These are phyloP conservation scores for Natator depressus DNA, from an alignment of 2,113 vertebrate genomes.

Conservation along the genomic window DNA sequence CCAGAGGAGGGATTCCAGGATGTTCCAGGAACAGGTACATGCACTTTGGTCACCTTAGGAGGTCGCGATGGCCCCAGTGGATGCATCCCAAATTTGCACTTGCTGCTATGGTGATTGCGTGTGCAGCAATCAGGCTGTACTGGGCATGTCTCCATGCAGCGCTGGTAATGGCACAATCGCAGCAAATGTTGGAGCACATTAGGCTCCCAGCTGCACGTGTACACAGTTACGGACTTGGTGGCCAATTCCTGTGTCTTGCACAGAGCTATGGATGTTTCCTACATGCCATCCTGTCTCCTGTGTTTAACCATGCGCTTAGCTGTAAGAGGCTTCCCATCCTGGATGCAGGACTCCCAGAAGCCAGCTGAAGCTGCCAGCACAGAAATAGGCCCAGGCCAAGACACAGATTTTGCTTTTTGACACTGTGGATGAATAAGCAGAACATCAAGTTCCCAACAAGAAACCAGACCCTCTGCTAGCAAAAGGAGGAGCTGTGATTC, in stretches of 20 bases:
- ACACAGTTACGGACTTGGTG: too few species aligned
- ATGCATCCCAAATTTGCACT: too few species aligned
- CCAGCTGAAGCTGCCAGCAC: background rate
- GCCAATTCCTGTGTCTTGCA: too few species aligned
- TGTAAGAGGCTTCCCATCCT: background rate
- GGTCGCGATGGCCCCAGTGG: too few species aligned
- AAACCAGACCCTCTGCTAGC: conserved; percentile 38
- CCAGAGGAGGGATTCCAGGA: background rate
- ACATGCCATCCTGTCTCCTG: background rate
- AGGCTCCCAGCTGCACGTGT: background rate
- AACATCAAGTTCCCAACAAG: conserved; percentile 46
- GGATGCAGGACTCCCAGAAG: background rate
- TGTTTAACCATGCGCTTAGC: background rate
- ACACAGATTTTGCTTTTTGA: background rate
- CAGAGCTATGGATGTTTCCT: background rate
- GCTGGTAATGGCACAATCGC: background rate
- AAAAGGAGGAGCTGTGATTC: conserved; percentile 58
- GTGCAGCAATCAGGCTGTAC: background rate
- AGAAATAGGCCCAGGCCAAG: background rate
- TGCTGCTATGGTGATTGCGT: too few species aligned
- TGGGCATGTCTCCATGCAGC: background rate
- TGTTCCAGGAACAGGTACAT: background rate
- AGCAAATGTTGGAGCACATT: background rate
- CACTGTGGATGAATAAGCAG: background rate
- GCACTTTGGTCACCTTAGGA: too few species aligned